Percentiles rank a stretch among this genome's conserved stretches.
Evolutionary conservation across 2,113 vertebrate species (phyloP).

Genomic region (Speoplatyrhinus poulsoni): DNA sequence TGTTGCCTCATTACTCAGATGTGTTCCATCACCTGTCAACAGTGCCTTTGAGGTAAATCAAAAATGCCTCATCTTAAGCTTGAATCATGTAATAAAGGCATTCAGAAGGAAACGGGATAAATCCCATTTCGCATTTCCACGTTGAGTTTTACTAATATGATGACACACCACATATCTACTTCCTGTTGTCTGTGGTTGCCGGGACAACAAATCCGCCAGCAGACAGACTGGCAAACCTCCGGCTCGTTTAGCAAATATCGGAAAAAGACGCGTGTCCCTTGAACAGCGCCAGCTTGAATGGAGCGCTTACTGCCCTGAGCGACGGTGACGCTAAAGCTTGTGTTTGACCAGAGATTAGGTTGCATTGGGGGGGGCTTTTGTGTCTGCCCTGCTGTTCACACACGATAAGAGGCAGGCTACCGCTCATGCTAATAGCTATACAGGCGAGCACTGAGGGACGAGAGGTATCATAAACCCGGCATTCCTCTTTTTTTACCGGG

Average conservation of each 20-base stretch:
- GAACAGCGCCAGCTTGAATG: slow-evolving; percentile 55
- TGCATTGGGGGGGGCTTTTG: slow-evolving; percentile 63
- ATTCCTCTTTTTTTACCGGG: background rate
- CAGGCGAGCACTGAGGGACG: slow-evolving; percentile 17
- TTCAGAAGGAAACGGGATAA: background rate
- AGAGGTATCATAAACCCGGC: slow-evolving; percentile 21
- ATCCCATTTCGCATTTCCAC: too few relatives aligned
- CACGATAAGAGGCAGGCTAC: slow-evolving; percentile 65
- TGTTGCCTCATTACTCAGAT: too few relatives aligned
- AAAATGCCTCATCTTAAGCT: too few relatives aligned
- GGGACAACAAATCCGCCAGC: slow-evolving; percentile 56
- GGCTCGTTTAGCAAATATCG: slow-evolving; percentile 54
- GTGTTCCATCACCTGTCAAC: too few relatives aligned
- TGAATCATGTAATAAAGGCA: background rate
- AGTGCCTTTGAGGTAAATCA: too few relatives aligned
- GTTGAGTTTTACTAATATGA: background rate
- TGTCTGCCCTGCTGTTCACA: slow-evolving; percentile 66
- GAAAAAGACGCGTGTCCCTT: slow-evolving; percentile 40
- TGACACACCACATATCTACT: slow-evolving; percentile 43
- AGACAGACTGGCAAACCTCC: slow-evolving; percentile 60
- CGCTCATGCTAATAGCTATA: slow-evolving; percentile 42
- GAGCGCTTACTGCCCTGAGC: slow-evolving; percentile 62
- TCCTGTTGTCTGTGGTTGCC: slow-evolving; percentile 64
- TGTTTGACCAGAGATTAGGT: slow-evolving; percentile 76
- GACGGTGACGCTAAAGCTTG: slow-evolving; percentile 57